phyloP scores from a whole-genome alignment of 2,113 vertebrate genomes.

The Paramormyrops kingsleyae region DNA sequence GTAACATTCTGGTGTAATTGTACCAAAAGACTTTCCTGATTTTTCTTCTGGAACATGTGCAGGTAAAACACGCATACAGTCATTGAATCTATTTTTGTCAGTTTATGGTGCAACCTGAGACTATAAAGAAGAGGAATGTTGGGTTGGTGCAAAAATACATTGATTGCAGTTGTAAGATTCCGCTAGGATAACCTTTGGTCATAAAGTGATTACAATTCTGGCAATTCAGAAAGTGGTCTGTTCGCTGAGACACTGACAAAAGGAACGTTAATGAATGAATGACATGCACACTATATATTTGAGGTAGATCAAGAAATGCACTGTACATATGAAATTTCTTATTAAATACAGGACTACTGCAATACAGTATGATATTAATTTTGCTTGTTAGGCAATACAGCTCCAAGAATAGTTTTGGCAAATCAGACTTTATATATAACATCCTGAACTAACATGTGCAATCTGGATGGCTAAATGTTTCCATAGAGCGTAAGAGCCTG shows the following conservation, averaged over 20 bases:
- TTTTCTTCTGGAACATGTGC: background rate
- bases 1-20: background rate
- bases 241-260: background rate
- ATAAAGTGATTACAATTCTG: background rate
- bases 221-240: background rate
- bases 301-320: background rate
- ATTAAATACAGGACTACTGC: background rate
- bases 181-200: background rate
- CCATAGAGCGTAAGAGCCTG: background rate
- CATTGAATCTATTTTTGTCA: background rate
- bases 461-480: background rate
- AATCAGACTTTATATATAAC: background rate
- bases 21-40: background rate
- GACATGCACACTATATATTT: background rate
- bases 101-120: background rate
- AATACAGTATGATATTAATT: background rate
- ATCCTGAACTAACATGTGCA: background rate
- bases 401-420: background rate
- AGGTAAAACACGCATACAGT: background rate
- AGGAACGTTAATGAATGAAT: background rate
- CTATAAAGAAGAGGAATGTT: background rate
- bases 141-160: background rate
- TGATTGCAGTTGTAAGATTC: background rate
- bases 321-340: background rate
- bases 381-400: background rate